Base-by-base conservation (phyloP, 2,113 vertebrate species). In the Numenius arquata region DNA sequence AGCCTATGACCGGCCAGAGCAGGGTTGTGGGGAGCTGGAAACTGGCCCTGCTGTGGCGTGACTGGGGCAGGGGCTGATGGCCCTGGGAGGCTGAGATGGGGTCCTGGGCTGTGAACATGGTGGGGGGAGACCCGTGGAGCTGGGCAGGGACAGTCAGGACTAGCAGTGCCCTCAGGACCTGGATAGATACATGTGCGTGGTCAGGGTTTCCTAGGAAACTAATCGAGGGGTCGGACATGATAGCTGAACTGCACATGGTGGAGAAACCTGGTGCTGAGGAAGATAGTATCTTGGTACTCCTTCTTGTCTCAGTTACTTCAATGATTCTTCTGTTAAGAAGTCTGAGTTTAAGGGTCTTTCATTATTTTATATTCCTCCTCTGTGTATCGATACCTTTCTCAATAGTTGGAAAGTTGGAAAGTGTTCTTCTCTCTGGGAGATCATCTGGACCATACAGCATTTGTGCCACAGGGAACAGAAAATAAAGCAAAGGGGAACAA, bases 161-260 rank as follows among this genome's bases (percentile, higher is more conserved):
- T 65, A 34, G 15, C 27, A 40, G 71, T 45, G 22, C 45, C 52
- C 61, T 34, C 27, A 9, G 48, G 23, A 11, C 34, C 17, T 6
- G 3, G 30, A 3, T 16, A 63, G n/a, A n/a, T 40, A 23, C 12
- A 7, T 30, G 30, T 23, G 8, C 5, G 19, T 41, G n/a, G 17
- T 52, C 50, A 48, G 15, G 53, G 29, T 34, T 18, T 25, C 48
- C 62, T 22, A 36, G 22, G 50, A 68, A 83, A 72, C 29, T 74
- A 58, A 41, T 5, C 1, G 5, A 45, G 27, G 21, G 8, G 7
- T 67, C 0, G 0, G 29, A 59, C 10, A 10, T 25, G 27, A 21
- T 26, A 84, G 53, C 45, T 68, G 36, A 36, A 65, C 66, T 22
- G 11, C 36, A 50, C 4, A 3, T 72, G n/a, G 53, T 66, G 45